phyloP scores from a whole-genome alignment of 2,888 invertebrate species.

The Fragum sueziense region DNA sequence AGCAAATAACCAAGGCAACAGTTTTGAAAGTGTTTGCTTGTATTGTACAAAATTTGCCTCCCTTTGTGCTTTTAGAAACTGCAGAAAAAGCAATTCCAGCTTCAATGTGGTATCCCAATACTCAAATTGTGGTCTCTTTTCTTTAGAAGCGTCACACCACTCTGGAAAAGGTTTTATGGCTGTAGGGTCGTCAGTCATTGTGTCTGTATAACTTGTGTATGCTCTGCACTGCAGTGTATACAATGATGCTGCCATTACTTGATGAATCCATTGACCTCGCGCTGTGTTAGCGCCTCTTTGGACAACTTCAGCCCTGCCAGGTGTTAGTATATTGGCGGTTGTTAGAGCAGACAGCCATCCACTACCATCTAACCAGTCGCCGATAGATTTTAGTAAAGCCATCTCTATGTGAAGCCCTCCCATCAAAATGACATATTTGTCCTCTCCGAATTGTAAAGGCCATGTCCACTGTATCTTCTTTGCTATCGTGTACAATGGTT shows the following conservation, averaged over 20 bases:
- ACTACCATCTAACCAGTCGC: constrained; percentile 20
- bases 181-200: neutral
- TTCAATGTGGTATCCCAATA: constrained; percentile 13
- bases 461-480: constrained; percentile 70
- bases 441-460: neutral
- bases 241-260: constrained; percentile 3
- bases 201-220: constrained; percentile 44
- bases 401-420: neutral
- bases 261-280: neutral
- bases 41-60: constrained; percentile 43
- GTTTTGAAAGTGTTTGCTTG: constrained; percentile 20
- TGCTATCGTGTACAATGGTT: constrained; percentile 68
- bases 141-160: constrained; percentile 17
- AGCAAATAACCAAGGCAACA: constrained; percentile 62
- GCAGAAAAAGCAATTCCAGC: constrained; percentile 18
- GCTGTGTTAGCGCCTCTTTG: constrained; percentile 34
- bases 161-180: constrained; percentile 6
- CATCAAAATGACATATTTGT: neutral
- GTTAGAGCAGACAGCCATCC: constrained; percentile 50
- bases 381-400: neutral
- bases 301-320: constrained; percentile 59
- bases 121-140: no score
- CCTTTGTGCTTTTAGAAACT: constrained; percentile 28
- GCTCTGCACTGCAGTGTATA: constrained; percentile 51
- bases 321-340: constrained; percentile 45